Evolutionary conservation across 2,797 vertebrate species (phyloP), one percentile per base, ranked within the genome.

Genomic region (Hydrolagus colliei): DNA sequence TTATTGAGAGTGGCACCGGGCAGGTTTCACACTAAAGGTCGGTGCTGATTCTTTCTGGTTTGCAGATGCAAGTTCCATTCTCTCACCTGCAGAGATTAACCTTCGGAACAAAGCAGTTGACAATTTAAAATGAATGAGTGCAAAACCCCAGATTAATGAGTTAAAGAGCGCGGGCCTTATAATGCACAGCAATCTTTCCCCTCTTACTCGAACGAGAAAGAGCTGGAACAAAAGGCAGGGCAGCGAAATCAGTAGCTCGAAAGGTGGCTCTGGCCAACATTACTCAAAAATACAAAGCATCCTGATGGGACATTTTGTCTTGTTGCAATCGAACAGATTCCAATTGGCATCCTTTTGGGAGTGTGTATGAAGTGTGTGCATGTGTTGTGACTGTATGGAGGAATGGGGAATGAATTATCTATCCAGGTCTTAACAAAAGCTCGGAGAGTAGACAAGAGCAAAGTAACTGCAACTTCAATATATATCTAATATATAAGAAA

Each of bases 61-160:
- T 52, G 52, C 32, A 84, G 79, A n/a, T 84, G 79, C 9, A 71
- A 84, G 63, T 32, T 68, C 41, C 41, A 9, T 68, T 68, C 14
- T 20, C 79, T 84, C 16, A 71, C 12, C 35, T 52, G 9, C 61
- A 65, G 18, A 7, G 63, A 84, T 67, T 71, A 68, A 84, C 32
- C 32, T 84, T 71, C 32, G 71, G 35, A 71, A 35, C 65, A 71
- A 52, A 71, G 71, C 79, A 84, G 86, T 72, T 67, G 86, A 86
- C 77, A 86, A 86, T 18, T 78, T 86, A 84, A 86, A 72, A 84
- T 72, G 67, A 86, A 87, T 86, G 87, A 86, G 76, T 73, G 72
- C 86, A 82, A 79, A 75, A 73, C 35, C 74, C 63, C 86, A 72
- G 73, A 86, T 86, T 79, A 86, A 80, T 84, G 86, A 85, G 65